Evolutionary conservation across 1,140 invertebrate genomes (phyloP), one percentile per base, ranked within the genome.

Genomic region (Drosophila elegans): DNA sequence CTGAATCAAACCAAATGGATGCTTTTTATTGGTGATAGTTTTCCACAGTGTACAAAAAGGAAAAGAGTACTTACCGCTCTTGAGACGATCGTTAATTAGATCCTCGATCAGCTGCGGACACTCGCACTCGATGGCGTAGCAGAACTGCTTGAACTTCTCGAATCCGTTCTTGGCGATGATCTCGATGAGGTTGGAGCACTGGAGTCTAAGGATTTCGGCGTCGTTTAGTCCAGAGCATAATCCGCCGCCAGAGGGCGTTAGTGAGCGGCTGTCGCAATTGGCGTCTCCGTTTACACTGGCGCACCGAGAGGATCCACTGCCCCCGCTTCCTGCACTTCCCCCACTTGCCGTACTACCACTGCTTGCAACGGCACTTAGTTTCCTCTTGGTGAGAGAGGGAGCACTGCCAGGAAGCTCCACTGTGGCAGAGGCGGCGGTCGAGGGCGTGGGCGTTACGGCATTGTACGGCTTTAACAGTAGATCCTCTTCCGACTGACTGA

Each of bases 81-180:
- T 92, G 5, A 90, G 83, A 64, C 91, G 91, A 91, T 92, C 91
- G 77, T 91, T 92, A 63, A 92, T 92, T 64, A 94, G 90, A 89
- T 93, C 93, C 74, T 93, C 93, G 51, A 94, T 91, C 61, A 94
- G 90, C 77, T 94, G 93, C 39, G 94, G 93, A 66, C 93, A 94
- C 74, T 94, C 93, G 55, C 92, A 92, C 61, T 94, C 94, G 59
- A 94, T 92, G 41, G 93, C 93, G 68, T 93, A 94, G 64, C 93
- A 94, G 71, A 94, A 94, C 78, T 94, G 93, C 53, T 93, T 92
- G 74, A 94, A 94, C 56, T 93, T 93, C 67, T 93, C 92, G 54
- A 94, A 94, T 34, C 94, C 93, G 74, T 93, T 94, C 49, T 93
- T 92, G 41, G 93, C 92, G 41, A 94, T 93, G 36, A 94, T 92